phyloP scores from a whole-genome alignment of 2,113 vertebrate species.

The Sylvietta virens region DNA sequence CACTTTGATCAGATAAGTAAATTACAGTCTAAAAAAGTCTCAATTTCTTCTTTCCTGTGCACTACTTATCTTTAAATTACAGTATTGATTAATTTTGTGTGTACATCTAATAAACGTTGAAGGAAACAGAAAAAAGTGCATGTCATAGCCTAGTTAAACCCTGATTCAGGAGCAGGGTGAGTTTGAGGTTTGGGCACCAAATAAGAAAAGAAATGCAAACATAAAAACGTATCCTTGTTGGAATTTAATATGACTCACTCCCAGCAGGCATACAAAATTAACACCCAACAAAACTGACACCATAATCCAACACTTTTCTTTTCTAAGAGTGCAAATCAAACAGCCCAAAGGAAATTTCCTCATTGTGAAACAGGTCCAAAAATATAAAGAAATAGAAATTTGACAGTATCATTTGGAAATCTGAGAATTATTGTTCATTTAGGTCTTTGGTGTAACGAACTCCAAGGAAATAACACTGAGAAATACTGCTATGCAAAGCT shows the following conservation, averaged over 20 bases:
- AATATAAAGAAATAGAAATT: not conserved
- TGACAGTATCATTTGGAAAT: not conserved
- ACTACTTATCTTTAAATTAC: slow-evolving; percentile 61
- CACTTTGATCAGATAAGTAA: not conserved
- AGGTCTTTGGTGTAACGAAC: not conserved
- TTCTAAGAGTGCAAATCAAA: slow-evolving; percentile 61
- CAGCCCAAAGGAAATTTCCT: slow-evolving; percentile 56
- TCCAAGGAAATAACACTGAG: not conserved
- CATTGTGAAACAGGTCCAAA: slow-evolving; percentile 20
- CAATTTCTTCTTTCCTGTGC: not conserved
- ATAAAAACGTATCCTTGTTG: not conserved
- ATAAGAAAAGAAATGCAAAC: not conserved
- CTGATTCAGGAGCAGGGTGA: not conserved
- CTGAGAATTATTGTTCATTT: not conserved
- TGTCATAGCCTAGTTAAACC: slow-evolving; percentile 49
- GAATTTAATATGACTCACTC: slow-evolving; percentile 13
- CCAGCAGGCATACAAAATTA: slow-evolving; percentile 5
- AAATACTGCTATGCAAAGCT: not conserved
- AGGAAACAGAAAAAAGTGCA: not conserved
- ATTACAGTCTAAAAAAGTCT: not conserved
- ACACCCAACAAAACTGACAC: slow-evolving; percentile 49
- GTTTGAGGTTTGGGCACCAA: not conserved
- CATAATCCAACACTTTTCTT: slow-evolving; percentile 51
- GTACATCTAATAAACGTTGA: not conserved
- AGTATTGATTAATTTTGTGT: slow-evolving; percentile 60